Conservation (phyloP, 1,140 invertebrate genomes). For the Pseudomyrmex sp. region DNA sequence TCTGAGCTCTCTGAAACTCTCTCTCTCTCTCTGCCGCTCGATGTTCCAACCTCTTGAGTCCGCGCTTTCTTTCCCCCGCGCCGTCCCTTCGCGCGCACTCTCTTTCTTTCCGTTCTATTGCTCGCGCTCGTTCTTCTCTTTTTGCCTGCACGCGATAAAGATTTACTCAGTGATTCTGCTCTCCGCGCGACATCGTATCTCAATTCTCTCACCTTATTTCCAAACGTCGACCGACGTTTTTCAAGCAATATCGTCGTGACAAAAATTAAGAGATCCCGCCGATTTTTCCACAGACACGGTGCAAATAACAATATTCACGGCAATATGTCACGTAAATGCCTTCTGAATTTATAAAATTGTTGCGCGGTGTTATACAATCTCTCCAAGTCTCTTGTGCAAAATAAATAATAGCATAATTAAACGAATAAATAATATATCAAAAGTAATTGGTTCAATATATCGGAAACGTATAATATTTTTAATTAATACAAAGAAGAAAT, state of each 20-base stretch:
- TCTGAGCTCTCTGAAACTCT: constrained; percentile 62
- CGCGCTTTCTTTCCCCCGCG: constrained; percentile 38
- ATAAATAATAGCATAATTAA: neutral
- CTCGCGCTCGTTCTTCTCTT: constrained; percentile 21
- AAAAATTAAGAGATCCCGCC: neutral
- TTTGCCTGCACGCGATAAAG: constrained; percentile 71
- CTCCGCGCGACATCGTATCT: constrained; percentile 67
- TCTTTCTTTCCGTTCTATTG: constrained; percentile 33
- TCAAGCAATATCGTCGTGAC: neutral
- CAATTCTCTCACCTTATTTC: constrained; percentile 64
- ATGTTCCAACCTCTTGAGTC: constrained; percentile 62
- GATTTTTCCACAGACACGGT: neutral
- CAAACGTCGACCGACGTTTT: neutral
- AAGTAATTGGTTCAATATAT: neutral
- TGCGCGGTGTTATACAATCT: neutral
- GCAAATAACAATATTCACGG: constrained; percentile 12
- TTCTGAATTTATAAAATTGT: neutral
- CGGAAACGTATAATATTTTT: neutral
- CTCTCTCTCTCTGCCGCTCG: constrained; percentile 3
- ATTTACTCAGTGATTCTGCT: constrained; percentile 78
- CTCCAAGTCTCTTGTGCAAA: neutral
- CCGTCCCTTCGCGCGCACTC: constrained; percentile 31
- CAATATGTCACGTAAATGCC: neutral
- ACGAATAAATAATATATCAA: neutral
- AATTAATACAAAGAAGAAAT: neutral